Percentiles rank a stretch among this genome's conserved stretches.
Evolutionary conservation across 1,140 invertebrate genomes (phyloP).

Genomic region (Idris sp.): DNA sequence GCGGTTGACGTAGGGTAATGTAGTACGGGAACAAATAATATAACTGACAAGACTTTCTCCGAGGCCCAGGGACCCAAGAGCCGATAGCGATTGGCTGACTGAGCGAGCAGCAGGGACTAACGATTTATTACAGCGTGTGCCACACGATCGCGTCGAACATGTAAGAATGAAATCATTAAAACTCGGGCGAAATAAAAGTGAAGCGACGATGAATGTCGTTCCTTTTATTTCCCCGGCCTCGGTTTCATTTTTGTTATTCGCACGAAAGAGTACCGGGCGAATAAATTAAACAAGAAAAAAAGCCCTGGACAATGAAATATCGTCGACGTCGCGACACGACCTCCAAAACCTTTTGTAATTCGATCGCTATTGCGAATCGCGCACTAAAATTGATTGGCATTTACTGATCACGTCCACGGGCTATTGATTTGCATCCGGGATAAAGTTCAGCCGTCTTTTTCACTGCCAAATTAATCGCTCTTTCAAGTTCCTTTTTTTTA

Average conservation of each 20-base stretch:
- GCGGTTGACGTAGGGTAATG: too few relatives aligned
- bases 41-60: too few relatives aligned
- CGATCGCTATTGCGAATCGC: conserved; percentile 48
- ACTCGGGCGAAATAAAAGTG: conserved; percentile 51
- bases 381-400: conserved; percentile 40
- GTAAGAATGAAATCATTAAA: conserved; percentile 65
- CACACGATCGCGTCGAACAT: conserved; percentile 58
- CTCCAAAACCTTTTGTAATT: conserved; percentile 50
- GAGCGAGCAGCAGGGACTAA: conserved; percentile 41
- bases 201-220: conserved; percentile 55
- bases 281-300: conserved; percentile 56
- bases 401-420: conserved; percentile 18
- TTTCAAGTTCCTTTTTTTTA: conserved; percentile 32
- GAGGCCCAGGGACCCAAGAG: too few relatives aligned
- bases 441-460: conserved; percentile 23
- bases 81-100: conserved; percentile 59
- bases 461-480: conserved; percentile 21
- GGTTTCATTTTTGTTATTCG: conserved; percentile 44
- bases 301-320: conserved; percentile 42
- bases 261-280: conserved; percentile 44
- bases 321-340: conserved; percentile 35
- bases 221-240: conserved; percentile 16
- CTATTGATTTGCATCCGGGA: conserved; percentile 32
- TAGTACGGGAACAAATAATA: too few relatives aligned
- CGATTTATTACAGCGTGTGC: conserved; percentile 60